phyloP scores from a whole-genome alignment of 2,888 invertebrate species.

The Palloptera scutellata region DNA sequence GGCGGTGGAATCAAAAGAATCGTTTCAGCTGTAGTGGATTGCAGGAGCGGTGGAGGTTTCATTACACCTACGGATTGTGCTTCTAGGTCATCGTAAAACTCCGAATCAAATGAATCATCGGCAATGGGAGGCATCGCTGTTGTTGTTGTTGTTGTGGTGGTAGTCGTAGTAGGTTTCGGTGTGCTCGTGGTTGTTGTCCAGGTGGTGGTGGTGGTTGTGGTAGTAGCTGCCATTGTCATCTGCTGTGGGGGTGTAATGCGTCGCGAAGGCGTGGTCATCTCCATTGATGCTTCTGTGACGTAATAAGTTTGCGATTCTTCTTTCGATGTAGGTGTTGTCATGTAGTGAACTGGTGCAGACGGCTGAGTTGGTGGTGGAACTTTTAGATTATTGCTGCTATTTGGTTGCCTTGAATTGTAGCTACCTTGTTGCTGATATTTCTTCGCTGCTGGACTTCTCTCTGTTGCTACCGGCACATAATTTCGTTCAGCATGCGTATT shows the following conservation, averaged over 20 bases:
- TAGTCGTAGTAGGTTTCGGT: constrained; percentile 24
- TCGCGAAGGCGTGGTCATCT: constrained; percentile 44
- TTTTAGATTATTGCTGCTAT: neutral
- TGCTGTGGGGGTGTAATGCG: constrained; percentile 34
- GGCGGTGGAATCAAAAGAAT: constrained; percentile 62
- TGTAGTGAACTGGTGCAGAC: neutral
- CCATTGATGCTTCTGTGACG: constrained; percentile 52
- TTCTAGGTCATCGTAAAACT: constrained; percentile 53
- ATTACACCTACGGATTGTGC: constrained; percentile 51
- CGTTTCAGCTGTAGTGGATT: constrained; percentile 60
- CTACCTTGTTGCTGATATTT: constrained; percentile 15
- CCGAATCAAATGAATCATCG: constrained; percentile 40
- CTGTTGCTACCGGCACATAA: constrained; percentile 47
- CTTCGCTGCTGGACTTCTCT: constrained; percentile 8
- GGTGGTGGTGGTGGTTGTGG: constrained; percentile 29
- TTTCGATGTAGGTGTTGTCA: constrained; percentile 13
- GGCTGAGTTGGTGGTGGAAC: neutral
- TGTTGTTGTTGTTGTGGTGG: constrained; percentile 30
- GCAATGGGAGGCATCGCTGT: constrained; percentile 30
- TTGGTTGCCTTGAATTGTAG: neutral
- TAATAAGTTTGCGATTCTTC: constrained; percentile 52
- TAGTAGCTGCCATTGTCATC: constrained; percentile 19
- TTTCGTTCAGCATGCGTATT: constrained; percentile 35
- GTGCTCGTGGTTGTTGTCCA: constrained; percentile 22
- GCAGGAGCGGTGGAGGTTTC: constrained; percentile 46